A percentile compares a stretch with the other conserved stretches of the same genome.
Evolutionary conservation across 1,140 invertebrate species (phyloP).

Genomic region (Tetragonula clypearis): DNA sequence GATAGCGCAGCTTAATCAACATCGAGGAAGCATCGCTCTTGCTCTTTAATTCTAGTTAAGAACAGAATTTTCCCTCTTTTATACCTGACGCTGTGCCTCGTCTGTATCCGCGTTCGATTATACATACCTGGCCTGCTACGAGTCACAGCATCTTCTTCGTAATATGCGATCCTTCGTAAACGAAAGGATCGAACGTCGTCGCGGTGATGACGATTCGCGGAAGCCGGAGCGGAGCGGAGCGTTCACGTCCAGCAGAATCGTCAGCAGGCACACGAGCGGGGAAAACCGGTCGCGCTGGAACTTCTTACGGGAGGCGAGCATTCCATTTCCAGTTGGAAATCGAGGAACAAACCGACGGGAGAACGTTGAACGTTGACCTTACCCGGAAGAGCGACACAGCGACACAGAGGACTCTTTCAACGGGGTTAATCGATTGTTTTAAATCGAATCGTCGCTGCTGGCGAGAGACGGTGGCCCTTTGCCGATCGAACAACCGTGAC

Average conservation of each 20-base stretch:
- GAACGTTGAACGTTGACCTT: slow-evolving; percentile 42
- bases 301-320: slow-evolving; percentile 26
- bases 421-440: slow-evolving; percentile 14
- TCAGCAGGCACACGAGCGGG: background rate
- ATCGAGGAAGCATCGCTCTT: too few species aligned
- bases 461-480: background rate
- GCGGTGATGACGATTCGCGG: slow-evolving; percentile 17
- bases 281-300: slow-evolving; percentile 47
- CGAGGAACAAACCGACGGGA: slow-evolving; percentile 13
- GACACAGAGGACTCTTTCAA: background rate
- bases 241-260: background rate
- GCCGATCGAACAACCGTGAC: background rate
- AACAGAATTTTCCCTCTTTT: background rate
- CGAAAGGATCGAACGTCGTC: slow-evolving; percentile 38
- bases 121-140: too few species aligned
- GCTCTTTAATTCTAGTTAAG: background rate
- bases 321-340: slow-evolving; percentile 49
- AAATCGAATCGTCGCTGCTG: background rate
- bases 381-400: slow-evolving; percentile 27
- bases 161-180: background rate
- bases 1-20: background rate
- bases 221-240: background rate
- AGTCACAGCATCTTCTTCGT: too few species aligned
- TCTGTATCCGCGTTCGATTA: too few species aligned
- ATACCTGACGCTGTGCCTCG: too few species aligned